Percentiles rank a stretch among this genome's conserved stretches.
Conservation (phyloP, 2,113 vertebrate species). For the Bettongia penicillata region DNA sequence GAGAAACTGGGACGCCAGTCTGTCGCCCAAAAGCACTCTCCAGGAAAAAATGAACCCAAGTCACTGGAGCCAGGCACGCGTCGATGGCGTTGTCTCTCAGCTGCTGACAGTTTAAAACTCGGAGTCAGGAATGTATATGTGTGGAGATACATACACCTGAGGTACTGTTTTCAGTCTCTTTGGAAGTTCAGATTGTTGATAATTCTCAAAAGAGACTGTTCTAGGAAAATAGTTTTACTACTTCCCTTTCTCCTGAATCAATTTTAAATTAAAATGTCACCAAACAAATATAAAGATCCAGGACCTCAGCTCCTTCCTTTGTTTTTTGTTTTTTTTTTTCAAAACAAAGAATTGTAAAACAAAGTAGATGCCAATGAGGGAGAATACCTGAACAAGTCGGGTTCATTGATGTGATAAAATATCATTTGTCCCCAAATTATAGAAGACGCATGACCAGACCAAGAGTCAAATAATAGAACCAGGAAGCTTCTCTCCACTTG, state of each 20-base stretch:
- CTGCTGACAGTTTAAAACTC: slow-evolving; percentile 85
- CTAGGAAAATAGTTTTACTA: slow-evolving; percentile 56
- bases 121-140: slow-evolving; percentile 75
- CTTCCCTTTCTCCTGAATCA: slow-evolving; percentile 15
- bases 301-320: slow-evolving; percentile 14
- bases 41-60: slow-evolving; percentile 84
- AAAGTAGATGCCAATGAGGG: neutral
- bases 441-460: neutral
- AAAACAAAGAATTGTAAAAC: slow-evolving; percentile 14
- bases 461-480: neutral
- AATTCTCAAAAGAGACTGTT: slow-evolving; percentile 57
- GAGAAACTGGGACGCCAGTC: slow-evolving; percentile 87
- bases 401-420: neutral
- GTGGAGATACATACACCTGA: slow-evolving; percentile 70
- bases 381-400: neutral
- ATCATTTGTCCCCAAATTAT: neutral
- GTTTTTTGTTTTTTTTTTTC: neutral
- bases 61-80: slow-evolving; percentile 84
- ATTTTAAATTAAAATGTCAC: slow-evolving; percentile 57
- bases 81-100: slow-evolving; percentile 82
- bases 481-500: neutral
- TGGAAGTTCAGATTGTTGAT: slow-evolving; percentile 54
- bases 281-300: slow-evolving; percentile 15
- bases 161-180: slow-evolving; percentile 69
- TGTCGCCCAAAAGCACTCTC: slow-evolving; percentile 87